Conservation (phyloP, 1,140 invertebrate species). For the Solen grandis region DNA sequence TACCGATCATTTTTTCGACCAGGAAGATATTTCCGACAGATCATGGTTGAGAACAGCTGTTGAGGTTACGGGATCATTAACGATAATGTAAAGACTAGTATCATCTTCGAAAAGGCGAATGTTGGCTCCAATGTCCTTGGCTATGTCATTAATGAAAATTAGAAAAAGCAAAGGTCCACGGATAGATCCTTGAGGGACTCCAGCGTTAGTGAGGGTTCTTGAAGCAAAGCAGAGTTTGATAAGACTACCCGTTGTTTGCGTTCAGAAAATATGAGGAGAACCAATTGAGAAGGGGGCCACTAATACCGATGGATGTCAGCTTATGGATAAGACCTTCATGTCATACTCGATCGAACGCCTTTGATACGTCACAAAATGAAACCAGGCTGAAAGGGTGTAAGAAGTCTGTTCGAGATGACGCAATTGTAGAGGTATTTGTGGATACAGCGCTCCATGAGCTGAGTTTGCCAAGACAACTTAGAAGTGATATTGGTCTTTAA, state of each 20-base stretch:
- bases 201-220: too few species aligned
- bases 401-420: conserved; percentile 3
- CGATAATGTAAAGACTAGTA: conserved; percentile 1
- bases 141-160: too few species aligned
- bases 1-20: conserved; percentile 24
- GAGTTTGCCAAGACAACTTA: conserved; percentile 29
- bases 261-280: not conserved
- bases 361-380: not conserved
- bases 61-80: not conserved
- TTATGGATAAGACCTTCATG: not conserved
- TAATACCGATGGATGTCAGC: not conserved
- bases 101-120: conserved; percentile 13
- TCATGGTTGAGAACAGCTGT: not conserved
- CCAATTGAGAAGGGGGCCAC: not conserved
- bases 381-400: conserved; percentile 15
- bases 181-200: too few species aligned
- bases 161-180: too few species aligned
- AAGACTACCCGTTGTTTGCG: not conserved
- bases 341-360: not conserved
- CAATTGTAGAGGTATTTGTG: conserved; percentile 23
- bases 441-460: conserved; percentile 34
- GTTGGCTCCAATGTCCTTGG: not conserved
- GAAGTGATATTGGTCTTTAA: conserved; percentile 20
- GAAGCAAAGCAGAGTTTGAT: too few species aligned
- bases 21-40: not conserved